Evolutionary conservation across 2,797 vertebrate genomes (phyloP).

Genomic region (Sylvia borin): DNA sequence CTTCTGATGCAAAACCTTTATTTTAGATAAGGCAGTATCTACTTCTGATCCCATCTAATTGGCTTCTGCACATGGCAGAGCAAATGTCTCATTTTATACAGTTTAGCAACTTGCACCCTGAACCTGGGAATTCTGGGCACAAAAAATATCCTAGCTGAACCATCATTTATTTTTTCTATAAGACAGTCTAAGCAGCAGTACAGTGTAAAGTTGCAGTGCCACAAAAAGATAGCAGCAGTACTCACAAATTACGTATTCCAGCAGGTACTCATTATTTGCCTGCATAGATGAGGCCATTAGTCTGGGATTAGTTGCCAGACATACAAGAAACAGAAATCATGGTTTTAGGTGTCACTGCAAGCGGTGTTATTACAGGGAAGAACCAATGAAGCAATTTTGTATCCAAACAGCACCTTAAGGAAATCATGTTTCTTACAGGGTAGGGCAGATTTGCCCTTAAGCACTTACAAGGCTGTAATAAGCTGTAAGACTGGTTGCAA

Average conservation of each 20-base stretch:
- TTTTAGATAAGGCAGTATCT: background rate
- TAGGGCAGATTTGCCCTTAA: background rate
- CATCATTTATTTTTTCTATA: background rate
- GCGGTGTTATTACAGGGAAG: background rate
- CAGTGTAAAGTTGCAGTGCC: background rate
- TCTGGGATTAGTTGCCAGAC: background rate
- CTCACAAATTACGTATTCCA: background rate
- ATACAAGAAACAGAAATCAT: background rate
- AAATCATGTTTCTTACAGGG: slow-evolving; percentile 33
- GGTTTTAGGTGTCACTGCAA: background rate
- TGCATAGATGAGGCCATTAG: background rate
- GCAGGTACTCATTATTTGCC: slow-evolving; percentile 7
- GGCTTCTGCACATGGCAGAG: background rate
- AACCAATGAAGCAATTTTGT: background rate
- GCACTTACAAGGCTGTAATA: slow-evolving; percentile 7
- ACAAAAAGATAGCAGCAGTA: background rate
- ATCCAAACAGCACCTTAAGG: slow-evolving; percentile 32
- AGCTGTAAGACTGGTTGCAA: background rate
- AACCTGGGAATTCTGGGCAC: background rate
- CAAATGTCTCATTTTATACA: background rate
- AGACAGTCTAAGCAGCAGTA: background rate
- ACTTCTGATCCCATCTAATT: background rate
- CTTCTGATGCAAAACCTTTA: background rate
- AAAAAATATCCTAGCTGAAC: background rate
- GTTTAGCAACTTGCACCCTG: background rate